Conservation (phyloP, 2,797 vertebrate species). For the Garrulus glandarius region DNA sequence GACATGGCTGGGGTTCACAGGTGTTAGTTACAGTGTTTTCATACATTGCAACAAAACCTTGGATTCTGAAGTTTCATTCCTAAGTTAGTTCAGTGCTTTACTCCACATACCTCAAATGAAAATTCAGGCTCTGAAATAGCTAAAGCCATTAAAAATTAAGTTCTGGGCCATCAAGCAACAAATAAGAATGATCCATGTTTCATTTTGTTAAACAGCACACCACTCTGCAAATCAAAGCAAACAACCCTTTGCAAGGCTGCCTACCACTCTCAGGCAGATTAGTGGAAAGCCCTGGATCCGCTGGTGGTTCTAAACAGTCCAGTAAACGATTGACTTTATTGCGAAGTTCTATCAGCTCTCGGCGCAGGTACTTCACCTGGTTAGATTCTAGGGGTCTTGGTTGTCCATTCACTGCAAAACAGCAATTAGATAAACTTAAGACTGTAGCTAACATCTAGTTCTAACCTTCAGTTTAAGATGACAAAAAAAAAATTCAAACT, state of each 20-base stretch:
- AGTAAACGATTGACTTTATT: constrained; percentile 98
- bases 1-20: background rate
- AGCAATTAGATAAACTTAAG: background rate
- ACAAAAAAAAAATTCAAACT: background rate
- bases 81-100: background rate
- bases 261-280: constrained; percentile 87
- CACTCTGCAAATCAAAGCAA: background rate
- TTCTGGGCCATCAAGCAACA: background rate
- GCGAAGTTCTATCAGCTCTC: constrained; percentile 96
- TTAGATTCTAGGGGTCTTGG: constrained; percentile 96
- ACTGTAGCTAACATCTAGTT: background rate
- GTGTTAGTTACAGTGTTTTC: background rate
- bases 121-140: background rate
- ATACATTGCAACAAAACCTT: background rate
- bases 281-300: constrained; percentile 84
- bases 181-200: background rate
- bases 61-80: background rate
- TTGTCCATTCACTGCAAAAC: constrained; percentile 91
- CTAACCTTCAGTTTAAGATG: background rate
- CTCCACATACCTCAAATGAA: background rate
- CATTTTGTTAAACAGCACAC: background rate
- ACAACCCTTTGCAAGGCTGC: background rate
- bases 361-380: constrained; percentile 96
- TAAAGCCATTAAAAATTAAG: background rate
- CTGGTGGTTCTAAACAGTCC: constrained; percentile 93